A percentile compares a stretch with the other conserved stretches of the same genome.
phyloP scores from a whole-genome alignment of 2,113 vertebrate species.

The Lagenorhynchus albirostris region DNA sequence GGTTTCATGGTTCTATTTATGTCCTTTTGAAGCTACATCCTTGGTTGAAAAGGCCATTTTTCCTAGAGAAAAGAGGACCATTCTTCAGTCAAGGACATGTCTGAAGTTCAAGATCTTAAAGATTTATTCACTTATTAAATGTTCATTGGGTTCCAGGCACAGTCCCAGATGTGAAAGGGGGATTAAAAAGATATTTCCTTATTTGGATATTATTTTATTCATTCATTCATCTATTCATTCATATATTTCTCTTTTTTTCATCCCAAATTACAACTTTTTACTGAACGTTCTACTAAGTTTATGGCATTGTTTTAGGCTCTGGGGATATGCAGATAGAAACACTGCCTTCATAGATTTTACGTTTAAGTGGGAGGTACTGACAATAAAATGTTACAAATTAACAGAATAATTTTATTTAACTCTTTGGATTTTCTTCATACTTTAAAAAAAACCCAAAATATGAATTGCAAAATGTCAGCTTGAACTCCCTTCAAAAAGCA shows the following conservation, averaged over 20 bases:
- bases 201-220: not conserved
- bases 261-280: not conserved
- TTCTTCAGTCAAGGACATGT: not conserved
- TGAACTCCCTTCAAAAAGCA: not conserved
- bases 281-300: not conserved
- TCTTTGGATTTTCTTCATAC: not conserved
- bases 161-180: not conserved
- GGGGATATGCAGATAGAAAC: not conserved
- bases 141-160: not conserved
- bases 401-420: not conserved
- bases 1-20: not conserved
- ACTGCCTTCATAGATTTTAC: not conserved
- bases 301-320: not conserved
- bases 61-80: not conserved
- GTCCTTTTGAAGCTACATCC: not conserved
- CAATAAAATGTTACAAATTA: conserved; percentile 5
- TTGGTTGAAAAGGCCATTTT: not conserved
- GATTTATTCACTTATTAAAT: not conserved
- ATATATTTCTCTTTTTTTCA: not conserved
- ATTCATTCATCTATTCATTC: not conserved
- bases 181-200: not conserved
- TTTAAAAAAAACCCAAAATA: conserved; percentile 13
- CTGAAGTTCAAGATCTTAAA: not conserved
- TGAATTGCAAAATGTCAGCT: not conserved
- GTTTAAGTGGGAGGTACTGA: not conserved